These are phyloP conservation scores for Holothuria leucospilota DNA, from an alignment of 53 echinoderm and acorn worm genomes.

Conservation along the genomic window DNA sequence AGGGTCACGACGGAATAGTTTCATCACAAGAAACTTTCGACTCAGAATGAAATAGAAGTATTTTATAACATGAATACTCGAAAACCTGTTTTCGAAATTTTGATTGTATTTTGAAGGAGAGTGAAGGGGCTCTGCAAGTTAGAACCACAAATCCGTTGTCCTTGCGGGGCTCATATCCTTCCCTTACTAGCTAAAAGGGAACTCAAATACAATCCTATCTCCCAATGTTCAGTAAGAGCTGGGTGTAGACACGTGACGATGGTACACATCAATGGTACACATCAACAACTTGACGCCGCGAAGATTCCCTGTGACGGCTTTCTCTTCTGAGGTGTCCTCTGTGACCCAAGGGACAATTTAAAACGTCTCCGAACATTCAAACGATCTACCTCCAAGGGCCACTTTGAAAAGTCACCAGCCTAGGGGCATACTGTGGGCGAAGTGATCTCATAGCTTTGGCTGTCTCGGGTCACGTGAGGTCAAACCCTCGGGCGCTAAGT, in stretches of 20 bases:
- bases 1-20: too few relatives aligned
- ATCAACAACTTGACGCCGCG: conserved; percentile 23
- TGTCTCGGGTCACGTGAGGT: conserved; percentile 21
- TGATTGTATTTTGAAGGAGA: too few relatives aligned
- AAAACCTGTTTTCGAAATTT: too few relatives aligned
- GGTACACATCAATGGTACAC: conserved; percentile 24
- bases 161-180: too few relatives aligned
- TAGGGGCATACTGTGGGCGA: conserved; percentile 6
- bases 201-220: too few relatives aligned
- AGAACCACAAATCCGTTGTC: too few relatives aligned
- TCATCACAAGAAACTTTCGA: too few relatives aligned
- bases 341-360: neutral
- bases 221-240: too few relatives aligned
- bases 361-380: conserved; percentile 20
- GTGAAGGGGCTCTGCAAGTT: too few relatives aligned
- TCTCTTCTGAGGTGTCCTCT: conserved; percentile 3
- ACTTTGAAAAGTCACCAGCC: conserved; percentile 42
- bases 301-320: conserved; percentile 20
- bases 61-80: too few relatives aligned
- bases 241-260: neutral
- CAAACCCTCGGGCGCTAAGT: conserved; percentile 18
- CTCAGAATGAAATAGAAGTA: too few relatives aligned
- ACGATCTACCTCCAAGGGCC: conserved; percentile 37
- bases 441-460: conserved; percentile 23
- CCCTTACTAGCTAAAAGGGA: too few relatives aligned